Base-by-base conservation (phyloP, 2,113 vertebrate genomes). In the Myxocyprinus asiaticus region DNA sequence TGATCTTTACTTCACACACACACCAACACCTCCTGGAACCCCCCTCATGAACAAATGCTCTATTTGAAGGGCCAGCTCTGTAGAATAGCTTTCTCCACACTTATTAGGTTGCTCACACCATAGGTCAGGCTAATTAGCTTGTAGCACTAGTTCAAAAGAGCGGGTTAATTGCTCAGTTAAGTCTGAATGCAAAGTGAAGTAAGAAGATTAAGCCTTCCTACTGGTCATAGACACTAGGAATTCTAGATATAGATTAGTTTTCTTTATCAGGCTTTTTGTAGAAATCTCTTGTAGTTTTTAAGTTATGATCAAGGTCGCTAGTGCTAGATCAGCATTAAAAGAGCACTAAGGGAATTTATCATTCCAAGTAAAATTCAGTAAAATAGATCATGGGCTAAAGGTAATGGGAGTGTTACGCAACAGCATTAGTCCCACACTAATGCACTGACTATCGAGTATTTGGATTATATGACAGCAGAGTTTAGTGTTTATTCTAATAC, bases 101-200 rank as follows among this genome's bases (percentile, higher is more conserved):
- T 79, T 78, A 75, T 85, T 66, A 76, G 71, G 77, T 79, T 74
- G 58, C 58, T 80, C 59, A 15, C 72, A 58, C 65, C 68, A 58
- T 83, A 86, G 83, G 81, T 83, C 81, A 79, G 22, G 22, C 22
- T 33, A 33, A 33, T 33, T 33, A 33, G 22, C 22, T 33, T 33
- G 22, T 33, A 33, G 22, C 22, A 33, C 22, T 33, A 33, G 17
- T 81, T 83, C 62, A 82, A 82, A 80, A 76, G 82, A 83, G 59
- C 17, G 51, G 67, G 62, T 70, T 76, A 77, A 82, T 83, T 80
- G 75, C 75, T 81, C 68, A 83, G 80, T 81, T 83, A 85, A 83
- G 77, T 61, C 47, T 58, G 51, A 55, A 82, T 59, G 69, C 50
- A 47, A 75, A 17, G 15, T 53, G 9, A 47, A 62, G 47, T 42